Percentiles rank a stretch among this genome's conserved stretches.
Evolutionary conservation across 2,797 vertebrate species (phyloP).

Genomic region (Melanotaenia maccullochi): DNA sequence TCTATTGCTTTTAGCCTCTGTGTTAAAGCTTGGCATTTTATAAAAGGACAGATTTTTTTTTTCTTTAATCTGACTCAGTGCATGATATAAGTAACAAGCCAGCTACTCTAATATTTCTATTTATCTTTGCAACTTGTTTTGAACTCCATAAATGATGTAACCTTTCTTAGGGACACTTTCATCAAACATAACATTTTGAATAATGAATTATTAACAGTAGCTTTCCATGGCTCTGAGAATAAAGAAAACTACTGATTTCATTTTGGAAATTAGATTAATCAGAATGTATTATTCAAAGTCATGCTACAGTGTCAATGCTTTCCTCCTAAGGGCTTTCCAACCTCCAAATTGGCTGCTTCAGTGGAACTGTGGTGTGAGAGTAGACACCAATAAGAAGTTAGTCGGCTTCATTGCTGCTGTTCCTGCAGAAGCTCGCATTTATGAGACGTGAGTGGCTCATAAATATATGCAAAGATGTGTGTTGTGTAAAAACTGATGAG

Average conservation of each 20-base stretch:
- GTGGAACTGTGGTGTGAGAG: conserved; percentile 94
- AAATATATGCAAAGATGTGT: conserved; percentile 18
- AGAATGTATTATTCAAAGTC: conserved; percentile 18
- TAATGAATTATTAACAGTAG: conserved; percentile 41
- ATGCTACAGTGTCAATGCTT: conserved; percentile 28
- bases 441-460: conserved; percentile 86
- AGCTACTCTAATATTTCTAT: conserved; percentile 16
- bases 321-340: conserved; percentile 87
- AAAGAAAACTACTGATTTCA: conserved; percentile 4
- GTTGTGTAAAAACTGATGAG: conserved; percentile 20
- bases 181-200: conserved; percentile 55
- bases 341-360: conserved; percentile 91
- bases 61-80: background rate
- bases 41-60: conserved; percentile 12
- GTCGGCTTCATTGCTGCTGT: conserved; percentile 96
- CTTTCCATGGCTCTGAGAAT: conserved; percentile 30
- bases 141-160: conserved; percentile 31
- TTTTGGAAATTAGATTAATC: conserved; percentile 26
- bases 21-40: conserved; percentile 1
- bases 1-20: background rate
- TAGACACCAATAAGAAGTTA: conserved; percentile 91
- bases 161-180: conserved; percentile 32
- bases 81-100: conserved; percentile 8
- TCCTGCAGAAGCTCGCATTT: conserved; percentile 89
- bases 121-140: conserved; percentile 9